Evolutionary conservation across 1,140 invertebrate species (phyloP).

Genomic region (Anoplolepis gracilipes): DNA sequence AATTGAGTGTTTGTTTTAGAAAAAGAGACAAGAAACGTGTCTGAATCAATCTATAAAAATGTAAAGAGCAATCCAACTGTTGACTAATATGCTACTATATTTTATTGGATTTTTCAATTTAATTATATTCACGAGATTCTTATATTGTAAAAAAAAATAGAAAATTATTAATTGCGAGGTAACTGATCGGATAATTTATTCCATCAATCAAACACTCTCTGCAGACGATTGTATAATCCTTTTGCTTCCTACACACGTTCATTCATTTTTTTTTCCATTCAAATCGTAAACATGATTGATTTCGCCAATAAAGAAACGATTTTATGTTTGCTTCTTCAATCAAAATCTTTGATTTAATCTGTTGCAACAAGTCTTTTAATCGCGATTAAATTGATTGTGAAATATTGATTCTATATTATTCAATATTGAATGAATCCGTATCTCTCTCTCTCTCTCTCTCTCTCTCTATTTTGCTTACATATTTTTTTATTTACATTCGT

Average conservation of each 20-base stretch:
- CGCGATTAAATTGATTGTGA: conserved; percentile 7
- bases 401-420: background rate
- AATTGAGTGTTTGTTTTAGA: background rate
- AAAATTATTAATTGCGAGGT: background rate
- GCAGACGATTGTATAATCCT: background rate
- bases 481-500: background rate
- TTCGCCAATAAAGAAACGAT: background rate
- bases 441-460: too few species aligned
- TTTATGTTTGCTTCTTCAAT: background rate
- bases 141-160: too few species aligned
- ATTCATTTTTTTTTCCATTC: background rate
- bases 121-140: background rate
- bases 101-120: background rate
- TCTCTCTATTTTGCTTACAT: background rate
- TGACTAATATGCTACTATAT: too few species aligned
- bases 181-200: background rate
- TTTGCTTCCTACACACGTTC: background rate
- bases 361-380: conserved; percentile 9
- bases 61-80: background rate
- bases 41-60: background rate
- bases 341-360: background rate
- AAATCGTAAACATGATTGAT: background rate
- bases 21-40: background rate
- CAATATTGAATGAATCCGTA: too few species aligned
- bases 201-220: background rate